Evolutionary conservation across 2,888 invertebrate genomes (phyloP), one percentile per base, ranked within the genome.

Genomic region (Tridacna crocea): DNA sequence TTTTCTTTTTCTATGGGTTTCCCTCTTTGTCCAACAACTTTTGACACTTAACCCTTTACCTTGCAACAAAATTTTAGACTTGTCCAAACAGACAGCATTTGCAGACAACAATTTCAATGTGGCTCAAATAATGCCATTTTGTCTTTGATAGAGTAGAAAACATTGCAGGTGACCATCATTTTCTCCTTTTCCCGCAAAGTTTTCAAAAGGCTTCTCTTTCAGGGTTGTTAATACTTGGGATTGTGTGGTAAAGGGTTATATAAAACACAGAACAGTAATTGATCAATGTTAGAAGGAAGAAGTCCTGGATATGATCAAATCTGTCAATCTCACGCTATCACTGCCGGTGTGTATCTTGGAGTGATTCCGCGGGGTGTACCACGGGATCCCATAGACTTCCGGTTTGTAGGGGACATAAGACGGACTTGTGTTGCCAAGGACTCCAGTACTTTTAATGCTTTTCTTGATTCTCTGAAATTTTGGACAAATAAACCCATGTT

Each of bases 381-480:
- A 73, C 81, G 83, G 81, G 86, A 86, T n/a, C 26, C 80, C 82
- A 79, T 84, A 80, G 87, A 87, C 81, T 72, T 84, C 79, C 79
- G 84, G 79, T 83, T 81, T 60, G 72, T 82, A 76, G 87, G 85
- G 48, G 84, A 78, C 36, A 77, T 74, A 72, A 85, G 85, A 3
- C 85, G 84, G 72, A 84, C 82, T 68, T 83, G 77, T 48, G 77
- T 75, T 10, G 80, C 83, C 68, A 88, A 83, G 55, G 77, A 84
- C 72, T 91, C 91, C 79, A 91, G 85, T 77, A 88, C 80, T 80
- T 88, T 87, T 80, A 92, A 84, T 55, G 91, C 90, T 82, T 90
- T 91, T 87, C 89, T 90, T 73, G 92, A 88, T 88, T 92, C 92
- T 83, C 91, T 92, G 89, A 17, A 90, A 88, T 74, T n/a, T 58